Base-by-base conservation (phyloP, 2,797 vertebrate genomes). In the Smutsia temminckii region DNA sequence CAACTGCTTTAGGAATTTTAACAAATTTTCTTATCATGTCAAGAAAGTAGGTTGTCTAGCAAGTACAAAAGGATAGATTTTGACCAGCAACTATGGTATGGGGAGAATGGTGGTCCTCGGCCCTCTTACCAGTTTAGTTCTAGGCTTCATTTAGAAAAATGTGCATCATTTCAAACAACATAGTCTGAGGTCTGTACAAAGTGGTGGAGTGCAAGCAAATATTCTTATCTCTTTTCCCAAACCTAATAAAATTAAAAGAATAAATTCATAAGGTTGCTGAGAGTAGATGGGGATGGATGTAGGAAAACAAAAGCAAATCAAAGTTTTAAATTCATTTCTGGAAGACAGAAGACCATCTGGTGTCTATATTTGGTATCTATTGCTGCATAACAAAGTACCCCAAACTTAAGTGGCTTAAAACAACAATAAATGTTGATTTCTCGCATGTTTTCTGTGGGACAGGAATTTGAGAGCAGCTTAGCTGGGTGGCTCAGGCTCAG, bases 1-100 rank as follows among this genome's bases (percentile, higher is more conserved):
- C 8, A 91, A 77, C 3, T 61, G 85, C 32, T 75, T 93, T 10
- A 78, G 46, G 32, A 74, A 94, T 64, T 81, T 93, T 88, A 85
- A 49, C 27, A 64, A 83, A 34, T 5, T 53, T 93, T 79, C 29
- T 59, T 34, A 80, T 18, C 29, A 57, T 32, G 16, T 53, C 40
- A 85, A 83, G 59, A 91, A 53, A 53, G 12, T 32, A 69, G 23
- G 27, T 66, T 93, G 57, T 42, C 34, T n/a, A 25, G 12, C n/a
- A 71, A 79, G 34, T 90, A 53, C 12, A 63, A 85, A 85, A 94
- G 59, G 32, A 85, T 2, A 91, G 80, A 29, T 37, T 75, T 5
- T 93, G 49, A 37, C 7, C 20, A 42, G 32, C 16, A 40, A 42
- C n/a, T 90, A 40, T 16, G 23, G 8, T 18, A 12, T 55, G 34